Evolutionary conservation across 1,140 invertebrate species (phyloP), one percentile per base, ranked within the genome.

Genomic region (Papilio glaucus): DNA sequence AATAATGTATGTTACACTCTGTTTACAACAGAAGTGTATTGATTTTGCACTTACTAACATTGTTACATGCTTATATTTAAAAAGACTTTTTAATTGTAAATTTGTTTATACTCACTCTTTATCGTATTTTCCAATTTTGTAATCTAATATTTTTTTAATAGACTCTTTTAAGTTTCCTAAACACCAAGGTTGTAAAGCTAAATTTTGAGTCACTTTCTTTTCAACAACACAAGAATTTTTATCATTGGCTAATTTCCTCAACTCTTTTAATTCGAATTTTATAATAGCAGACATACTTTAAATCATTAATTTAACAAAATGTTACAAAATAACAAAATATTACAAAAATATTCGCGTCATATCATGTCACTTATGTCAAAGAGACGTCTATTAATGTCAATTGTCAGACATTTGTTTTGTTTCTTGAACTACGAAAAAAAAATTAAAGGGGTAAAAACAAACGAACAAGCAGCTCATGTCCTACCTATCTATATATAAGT

Each of bases 171-270:
- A 65, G 80, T 95, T 94, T 33, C 89, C 93, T 15, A 95, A 87
- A 72, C 95, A 94, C 90, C 94, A 94, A 0, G 95, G 95, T 82
- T 95, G 94, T 53, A 96, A 74, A 0, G 93, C 93, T 38, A 95
- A 69, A 69, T 95, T 95, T 80, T 94, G 94, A 24, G 86, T 93
- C 1, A 90, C 83, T 83, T 84, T 94, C 77, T 94, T 91, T 60
- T 94, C 92, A 71, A 93, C 81, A 37, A 96, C 94, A 81, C 94
- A 94, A 0, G 94, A 94, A 73, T 94, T 93, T 76, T 94, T 93
- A 70, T 94, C 93, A 72, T 93, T 92, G 10, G 84, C 80, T 79
- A 93, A 74, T 75, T 87, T 87, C 77, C 85, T 80, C 65, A 93
- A 80, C 75, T 93, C 92, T 78, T 90, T 90, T 24, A 92, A 60